Base-by-base conservation (phyloP, 2,113 vertebrate species). In the Silurus meridionalis region DNA sequence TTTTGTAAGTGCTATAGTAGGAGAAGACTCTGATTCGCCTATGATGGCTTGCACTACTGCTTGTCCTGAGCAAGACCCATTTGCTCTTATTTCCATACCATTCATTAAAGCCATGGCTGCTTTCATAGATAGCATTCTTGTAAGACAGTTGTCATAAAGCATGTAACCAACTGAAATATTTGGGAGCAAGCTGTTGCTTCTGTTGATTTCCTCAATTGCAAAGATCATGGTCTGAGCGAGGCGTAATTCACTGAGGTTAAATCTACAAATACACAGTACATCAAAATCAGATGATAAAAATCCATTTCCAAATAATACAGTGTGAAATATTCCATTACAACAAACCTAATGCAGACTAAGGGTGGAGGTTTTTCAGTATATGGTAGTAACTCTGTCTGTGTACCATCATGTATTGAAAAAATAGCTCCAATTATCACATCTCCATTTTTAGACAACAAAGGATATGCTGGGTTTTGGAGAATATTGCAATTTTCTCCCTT, bases 171-270 rank as follows among this genome's bases (percentile, higher is more conserved):
- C 85, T 8, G 92, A 91, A 55, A 94, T 71, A 85, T 94, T 93
- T 4, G 93, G 93, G 50, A 96, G 94, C 88, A 95, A 87, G 64
- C 8, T 83, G 55, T 57, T 84, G 83, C 85, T 93, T 83, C 85
- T 92, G 88, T 96, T 96, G 79, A 96, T 95, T 91, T 96, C 95
- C 60, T 94, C 91, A 58, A 96, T 94, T 15, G 94, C 93, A 90
- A 95, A 96, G 52, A 93, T 93, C 94, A 96, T 94, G 0, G 92
- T 93, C 85, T 95, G 94, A n/a, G 94, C 93, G 90, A 94, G 94
- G 66, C 93, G 93, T 66, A 95, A 93, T 88, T 95, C 94, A 87
- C 95, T 92, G 61, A 94, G 92, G 87, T 94, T 94, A 61, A 94
- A 82, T 63, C 95, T 95, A 87, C 37, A 82, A 21, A 88, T 72